Evolutionary conservation across 2,888 invertebrate genomes (phyloP).

Genomic region (Lamellibrachia satsuma): DNA sequence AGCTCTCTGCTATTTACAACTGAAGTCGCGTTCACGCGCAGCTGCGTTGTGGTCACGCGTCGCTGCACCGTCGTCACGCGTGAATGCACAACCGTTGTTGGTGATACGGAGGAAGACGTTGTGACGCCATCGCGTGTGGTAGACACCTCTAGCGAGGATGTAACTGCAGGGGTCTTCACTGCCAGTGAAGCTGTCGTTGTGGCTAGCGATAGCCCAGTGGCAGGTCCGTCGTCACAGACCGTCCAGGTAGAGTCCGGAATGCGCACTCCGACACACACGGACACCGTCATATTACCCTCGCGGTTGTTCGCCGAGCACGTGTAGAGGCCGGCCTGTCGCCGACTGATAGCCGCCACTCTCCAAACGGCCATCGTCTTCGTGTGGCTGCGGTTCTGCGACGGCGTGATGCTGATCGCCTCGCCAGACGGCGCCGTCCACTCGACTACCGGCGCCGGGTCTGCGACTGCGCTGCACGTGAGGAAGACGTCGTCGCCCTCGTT

Average conservation of each 20-base stretch:
- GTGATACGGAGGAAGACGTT: not conserved
- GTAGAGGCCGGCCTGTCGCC: constrained; percentile 33
- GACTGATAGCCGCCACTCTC: constrained; percentile 21
- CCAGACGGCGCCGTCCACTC: constrained; percentile 39
- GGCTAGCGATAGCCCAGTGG: not conserved
- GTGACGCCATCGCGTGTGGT: not conserved
- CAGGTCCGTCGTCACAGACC: not conserved
- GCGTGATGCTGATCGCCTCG: constrained; percentile 36
- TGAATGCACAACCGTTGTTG: not conserved
- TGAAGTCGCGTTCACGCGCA: not conserved
- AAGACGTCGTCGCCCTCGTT: constrained; percentile 28
- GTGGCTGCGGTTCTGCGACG: constrained; percentile 33
- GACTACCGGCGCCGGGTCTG: constrained; percentile 39
- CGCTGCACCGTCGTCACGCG: not conserved
- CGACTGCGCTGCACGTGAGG: constrained; percentile 36
- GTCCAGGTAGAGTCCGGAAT: not conserved
- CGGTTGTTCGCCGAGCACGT: constrained; percentile 34
- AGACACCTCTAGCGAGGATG: not conserved
- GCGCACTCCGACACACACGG: not conserved
- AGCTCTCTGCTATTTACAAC: not conserved
- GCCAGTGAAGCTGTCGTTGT: not conserved
- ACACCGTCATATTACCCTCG: constrained; percentile 7
- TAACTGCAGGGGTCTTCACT: not conserved
- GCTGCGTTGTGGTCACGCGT: not conserved
- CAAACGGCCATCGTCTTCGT: constrained; percentile 29